Conservation (phyloP, 2,113 vertebrate species). For the Dasyornis broadbenti region DNA sequence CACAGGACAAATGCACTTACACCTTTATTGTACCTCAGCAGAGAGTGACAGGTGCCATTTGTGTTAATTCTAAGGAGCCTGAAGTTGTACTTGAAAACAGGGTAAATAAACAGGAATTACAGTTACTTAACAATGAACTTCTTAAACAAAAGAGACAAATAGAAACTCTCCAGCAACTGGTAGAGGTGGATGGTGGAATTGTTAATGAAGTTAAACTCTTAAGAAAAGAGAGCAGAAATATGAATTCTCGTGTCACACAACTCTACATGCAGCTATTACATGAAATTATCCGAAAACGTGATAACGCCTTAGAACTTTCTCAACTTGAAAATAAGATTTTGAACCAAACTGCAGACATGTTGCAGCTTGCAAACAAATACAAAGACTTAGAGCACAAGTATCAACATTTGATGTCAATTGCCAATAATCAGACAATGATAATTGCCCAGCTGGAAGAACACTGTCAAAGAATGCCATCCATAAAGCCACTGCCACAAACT, state of each 20-base stretch:
- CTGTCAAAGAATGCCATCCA: constrained; percentile 79
- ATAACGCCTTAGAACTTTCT: constrained; percentile 92
- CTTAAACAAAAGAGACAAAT: constrained; percentile 97
- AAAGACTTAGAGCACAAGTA: constrained; percentile 97
- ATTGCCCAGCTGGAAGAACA: constrained; percentile 91
- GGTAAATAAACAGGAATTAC: constrained; percentile 92
- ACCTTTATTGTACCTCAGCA: constrained; percentile 98
- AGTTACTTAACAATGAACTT: constrained; percentile 91
- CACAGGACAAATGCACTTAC: constrained; percentile 91
- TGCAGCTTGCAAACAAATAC: constrained; percentile 91
- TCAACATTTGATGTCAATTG: constrained; percentile 88
- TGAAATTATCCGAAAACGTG: constrained; percentile 96
- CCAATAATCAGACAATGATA: constrained; percentile 89
- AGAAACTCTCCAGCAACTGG: constrained; percentile 92
- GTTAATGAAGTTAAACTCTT: constrained; percentile 97
- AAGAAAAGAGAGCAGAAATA: constrained; percentile 96
- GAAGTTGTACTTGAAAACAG: constrained; percentile 87
- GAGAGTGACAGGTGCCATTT: constrained; percentile 96
- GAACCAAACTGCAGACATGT: constrained; percentile 96
- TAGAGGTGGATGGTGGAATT: constrained; percentile 95
- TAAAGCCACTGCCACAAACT: constrained; percentile 68
- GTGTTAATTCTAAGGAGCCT: constrained; percentile 93
- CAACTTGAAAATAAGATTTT: constrained; percentile 95
- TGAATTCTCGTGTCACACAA: constrained; percentile 97
- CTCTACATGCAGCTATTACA: constrained; percentile 98